phyloP scores from a whole-genome alignment of 1,140 invertebrate species.

The Galleria mellonella region DNA sequence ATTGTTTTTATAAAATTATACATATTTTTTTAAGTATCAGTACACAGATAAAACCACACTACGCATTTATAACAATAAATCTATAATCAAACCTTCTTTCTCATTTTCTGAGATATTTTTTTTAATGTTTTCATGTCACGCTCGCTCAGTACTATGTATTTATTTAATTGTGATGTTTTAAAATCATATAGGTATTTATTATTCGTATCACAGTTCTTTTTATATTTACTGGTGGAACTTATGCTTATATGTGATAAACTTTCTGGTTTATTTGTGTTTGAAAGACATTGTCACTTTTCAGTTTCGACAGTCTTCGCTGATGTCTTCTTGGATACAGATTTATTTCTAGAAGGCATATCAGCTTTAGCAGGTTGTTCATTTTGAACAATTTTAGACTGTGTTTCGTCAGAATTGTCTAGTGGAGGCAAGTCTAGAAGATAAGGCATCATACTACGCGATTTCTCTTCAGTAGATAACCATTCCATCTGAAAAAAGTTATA shows the following conservation, averaged over 20 bases:
- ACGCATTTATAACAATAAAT: too few species aligned
- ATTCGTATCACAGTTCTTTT: constrained; percentile 34
- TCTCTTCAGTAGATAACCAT: constrained; percentile 57
- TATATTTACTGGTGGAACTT: constrained; percentile 14
- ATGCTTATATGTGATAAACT: constrained; percentile 12
- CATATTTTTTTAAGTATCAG: too few species aligned
- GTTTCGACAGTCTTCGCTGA: constrained; percentile 20
- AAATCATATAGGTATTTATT: constrained; percentile 27
- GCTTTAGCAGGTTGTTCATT: constrained; percentile 12
- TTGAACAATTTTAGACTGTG: constrained; percentile 11
- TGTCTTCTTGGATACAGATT: constrained; percentile 13
- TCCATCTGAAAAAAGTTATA: constrained; percentile 39
- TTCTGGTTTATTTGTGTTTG: constrained; percentile 4
- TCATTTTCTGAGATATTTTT: constrained; percentile 22
- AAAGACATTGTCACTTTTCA: constrained; percentile 49
- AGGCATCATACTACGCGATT: constrained; percentile 55
- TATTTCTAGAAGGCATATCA: constrained; percentile 2
- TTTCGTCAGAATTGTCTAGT: constrained; percentile 20
- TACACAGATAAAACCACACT: too few species aligned
- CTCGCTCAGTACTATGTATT: constrained; percentile 27
- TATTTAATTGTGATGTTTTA: constrained; percentile 21
- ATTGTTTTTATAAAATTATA: too few species aligned
- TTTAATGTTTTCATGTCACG: constrained; percentile 29
- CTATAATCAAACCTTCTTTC: constrained; percentile 1
- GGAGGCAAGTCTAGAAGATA: constrained; percentile 53